Evolutionary conservation across 2,113 vertebrate species (phyloP).

Genomic region (Apus apus): DNA sequence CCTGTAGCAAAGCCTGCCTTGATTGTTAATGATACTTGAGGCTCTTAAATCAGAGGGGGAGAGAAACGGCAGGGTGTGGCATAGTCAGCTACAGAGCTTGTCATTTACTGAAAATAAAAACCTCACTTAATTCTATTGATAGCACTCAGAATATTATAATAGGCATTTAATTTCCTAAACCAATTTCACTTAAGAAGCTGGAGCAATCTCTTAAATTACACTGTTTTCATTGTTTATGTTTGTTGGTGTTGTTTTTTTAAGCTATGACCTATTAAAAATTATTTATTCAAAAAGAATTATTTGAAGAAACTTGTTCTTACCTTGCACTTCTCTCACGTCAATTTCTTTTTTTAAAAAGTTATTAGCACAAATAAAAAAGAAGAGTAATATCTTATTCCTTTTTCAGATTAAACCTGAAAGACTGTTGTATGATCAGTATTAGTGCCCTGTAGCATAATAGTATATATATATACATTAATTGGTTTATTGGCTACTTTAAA

Average conservation of each 20-base stretch:
- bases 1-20: constrained; percentile 52
- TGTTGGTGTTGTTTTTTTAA: not conserved
- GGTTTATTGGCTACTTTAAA: constrained; percentile 71
- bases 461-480: constrained; percentile 65
- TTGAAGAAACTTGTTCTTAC: not conserved
- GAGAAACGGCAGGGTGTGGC: constrained; percentile 52
- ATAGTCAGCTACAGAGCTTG: not conserved
- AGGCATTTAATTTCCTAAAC: constrained; percentile 51
- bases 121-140: constrained; percentile 46
- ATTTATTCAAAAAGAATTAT: not conserved
- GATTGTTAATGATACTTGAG: constrained; percentile 65
- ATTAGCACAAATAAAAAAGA: not conserved
- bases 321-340: not conserved
- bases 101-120: constrained; percentile 50
- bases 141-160: constrained; percentile 41
- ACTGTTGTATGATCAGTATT: constrained; percentile 34
- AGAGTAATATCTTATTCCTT: not conserved
- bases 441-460: constrained; percentile 6
- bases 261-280: not conserved
- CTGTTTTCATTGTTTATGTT: constrained; percentile 22
- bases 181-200: not conserved
- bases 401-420: constrained; percentile 29
- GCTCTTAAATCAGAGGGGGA: constrained; percentile 24
- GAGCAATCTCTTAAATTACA: not conserved
- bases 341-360: not conserved